Percentiles rank a stretch among this genome's conserved stretches.
Conservation (phyloP, 2,797 vertebrate species). For the Catamblyrhynchus diadema region DNA sequence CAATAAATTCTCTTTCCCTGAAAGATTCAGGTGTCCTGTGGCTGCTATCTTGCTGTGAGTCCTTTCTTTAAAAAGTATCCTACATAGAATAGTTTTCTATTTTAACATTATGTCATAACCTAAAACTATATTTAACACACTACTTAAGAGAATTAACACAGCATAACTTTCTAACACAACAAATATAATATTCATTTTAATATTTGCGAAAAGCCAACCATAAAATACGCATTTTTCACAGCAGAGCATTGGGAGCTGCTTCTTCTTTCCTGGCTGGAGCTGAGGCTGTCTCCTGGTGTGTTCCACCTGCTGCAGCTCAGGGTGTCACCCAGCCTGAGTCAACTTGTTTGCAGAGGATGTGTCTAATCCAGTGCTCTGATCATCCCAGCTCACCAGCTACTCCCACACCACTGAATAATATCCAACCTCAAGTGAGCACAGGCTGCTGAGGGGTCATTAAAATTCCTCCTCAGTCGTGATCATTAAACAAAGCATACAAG, state of each 20-base stretch:
- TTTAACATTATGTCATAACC: too few species aligned
- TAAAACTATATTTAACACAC: too few species aligned
- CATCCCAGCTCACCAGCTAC: not conserved
- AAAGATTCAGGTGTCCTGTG: too few species aligned
- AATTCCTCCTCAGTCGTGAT: slow-evolving; percentile 27
- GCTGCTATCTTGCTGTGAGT: too few species aligned
- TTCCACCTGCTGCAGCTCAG: not conserved
- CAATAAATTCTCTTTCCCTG: too few species aligned
- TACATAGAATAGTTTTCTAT: too few species aligned
- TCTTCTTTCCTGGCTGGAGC: not conserved
- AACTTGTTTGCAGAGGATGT: not conserved
- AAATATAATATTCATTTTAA: too few species aligned
- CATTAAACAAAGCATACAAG: slow-evolving; percentile 60
- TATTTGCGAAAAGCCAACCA: too few species aligned
- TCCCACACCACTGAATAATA: not conserved
- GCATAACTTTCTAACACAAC: too few species aligned
- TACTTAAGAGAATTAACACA: too few species aligned
- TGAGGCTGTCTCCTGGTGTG: not conserved
- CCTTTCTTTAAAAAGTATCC: too few species aligned
- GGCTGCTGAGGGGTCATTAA: slow-evolving; percentile 32
- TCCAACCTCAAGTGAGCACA: not conserved
- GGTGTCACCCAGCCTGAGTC: not conserved
- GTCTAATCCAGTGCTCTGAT: not conserved
- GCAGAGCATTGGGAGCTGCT: not conserved
- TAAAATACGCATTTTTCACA: too few species aligned